phyloP scores from a whole-genome alignment of 2,888 invertebrate genomes.

The Ichneumoninae sp. region DNA sequence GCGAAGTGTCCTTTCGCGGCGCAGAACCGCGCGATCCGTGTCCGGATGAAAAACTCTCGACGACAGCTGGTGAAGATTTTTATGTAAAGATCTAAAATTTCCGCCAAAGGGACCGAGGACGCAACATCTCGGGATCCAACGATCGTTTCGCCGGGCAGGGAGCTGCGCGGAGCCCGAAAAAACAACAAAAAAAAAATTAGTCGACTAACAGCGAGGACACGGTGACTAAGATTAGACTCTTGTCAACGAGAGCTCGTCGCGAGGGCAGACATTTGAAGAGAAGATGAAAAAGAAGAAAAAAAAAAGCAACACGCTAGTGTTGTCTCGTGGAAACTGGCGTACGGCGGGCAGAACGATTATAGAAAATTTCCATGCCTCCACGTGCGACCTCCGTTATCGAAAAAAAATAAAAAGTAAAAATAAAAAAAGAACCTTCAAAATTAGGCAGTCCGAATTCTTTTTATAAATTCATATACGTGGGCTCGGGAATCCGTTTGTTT shows the following conservation, averaged over 20 bases:
- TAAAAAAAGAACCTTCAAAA: not conserved
- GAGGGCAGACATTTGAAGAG: constrained; percentile 22
- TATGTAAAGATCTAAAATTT: not conserved
- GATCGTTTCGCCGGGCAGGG: not conserved
- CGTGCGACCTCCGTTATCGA: constrained; percentile 12
- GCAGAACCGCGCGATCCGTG: not conserved
- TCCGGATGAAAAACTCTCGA: not conserved
- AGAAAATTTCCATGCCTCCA: not conserved
- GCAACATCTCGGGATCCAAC: not conserved
- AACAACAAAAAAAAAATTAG: constrained; percentile 3
- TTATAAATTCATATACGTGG: not conserved
- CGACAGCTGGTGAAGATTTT: not conserved
- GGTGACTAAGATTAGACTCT: constrained; percentile 45
- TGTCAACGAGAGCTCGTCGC: constrained; percentile 26
- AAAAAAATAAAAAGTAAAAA: not conserved
- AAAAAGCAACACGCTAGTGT: not conserved
- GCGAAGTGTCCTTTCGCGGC: constrained; percentile 37
- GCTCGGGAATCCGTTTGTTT: not conserved
- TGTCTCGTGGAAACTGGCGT: not conserved
- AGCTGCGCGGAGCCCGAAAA: constrained; percentile 16
- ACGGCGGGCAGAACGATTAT: not conserved
- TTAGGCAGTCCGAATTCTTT: not conserved
- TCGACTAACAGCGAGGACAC: constrained; percentile 22
- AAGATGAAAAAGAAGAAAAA: not conserved
- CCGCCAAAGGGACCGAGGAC: not conserved